These are phyloP conservation scores for Standfussiana lucernea DNA, from an alignment of 2,888 invertebrate genomes.

Conservation along the genomic window DNA sequence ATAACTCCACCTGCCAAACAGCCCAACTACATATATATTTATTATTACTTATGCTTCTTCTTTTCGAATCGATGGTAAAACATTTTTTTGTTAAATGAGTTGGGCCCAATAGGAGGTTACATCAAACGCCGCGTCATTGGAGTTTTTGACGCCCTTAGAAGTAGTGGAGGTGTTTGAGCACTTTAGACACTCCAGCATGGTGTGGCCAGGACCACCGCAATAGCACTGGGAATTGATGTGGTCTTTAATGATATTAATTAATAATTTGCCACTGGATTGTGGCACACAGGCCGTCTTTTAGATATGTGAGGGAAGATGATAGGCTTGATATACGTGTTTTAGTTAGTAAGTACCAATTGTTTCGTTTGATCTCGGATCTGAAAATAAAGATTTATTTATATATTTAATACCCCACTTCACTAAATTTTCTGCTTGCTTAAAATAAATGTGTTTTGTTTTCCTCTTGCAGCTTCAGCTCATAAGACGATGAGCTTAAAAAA, in stretches of 20 bases:
- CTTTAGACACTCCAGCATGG: background rate
- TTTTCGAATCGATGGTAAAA: background rate
- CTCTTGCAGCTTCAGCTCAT: background rate
- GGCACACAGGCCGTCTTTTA: too few relatives aligned
- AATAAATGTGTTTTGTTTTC: background rate
- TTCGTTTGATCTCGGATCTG: too few relatives aligned
- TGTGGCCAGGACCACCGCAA: background rate
- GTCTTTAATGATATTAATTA: too few relatives aligned
- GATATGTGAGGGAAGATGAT: too few relatives aligned
- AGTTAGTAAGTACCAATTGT: too few relatives aligned
- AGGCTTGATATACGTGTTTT: too few relatives aligned
- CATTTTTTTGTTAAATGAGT: background rate
- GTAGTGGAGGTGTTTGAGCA: background rate
- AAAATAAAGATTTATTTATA: too few relatives aligned
- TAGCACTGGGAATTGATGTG: background rate
- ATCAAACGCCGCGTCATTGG: background rate
- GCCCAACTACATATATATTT: background rate
- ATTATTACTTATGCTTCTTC: background rate
- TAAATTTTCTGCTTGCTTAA: background rate
- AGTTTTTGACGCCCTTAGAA: background rate
- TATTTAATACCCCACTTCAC: background rate
- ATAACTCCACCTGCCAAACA: background rate
- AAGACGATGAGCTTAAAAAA: constrained; percentile 13
- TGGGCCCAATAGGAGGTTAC: background rate
- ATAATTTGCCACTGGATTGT: too few relatives aligned